These are phyloP conservation scores for Eclectus roratus DNA, from an alignment of 2,113 vertebrate genomes.

Conservation along the genomic window DNA sequence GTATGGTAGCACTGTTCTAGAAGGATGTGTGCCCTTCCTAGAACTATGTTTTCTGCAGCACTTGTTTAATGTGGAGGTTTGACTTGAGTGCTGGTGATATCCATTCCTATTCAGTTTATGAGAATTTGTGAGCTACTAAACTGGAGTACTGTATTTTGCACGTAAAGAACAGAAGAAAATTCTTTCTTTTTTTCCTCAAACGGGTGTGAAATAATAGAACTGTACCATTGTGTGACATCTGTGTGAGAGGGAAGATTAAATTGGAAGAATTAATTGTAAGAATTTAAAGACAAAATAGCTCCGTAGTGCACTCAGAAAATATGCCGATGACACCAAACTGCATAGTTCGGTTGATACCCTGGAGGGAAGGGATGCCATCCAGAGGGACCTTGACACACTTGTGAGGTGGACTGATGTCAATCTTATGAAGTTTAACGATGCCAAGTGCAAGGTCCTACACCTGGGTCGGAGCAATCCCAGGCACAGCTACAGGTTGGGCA, in stretches of 20 bases:
- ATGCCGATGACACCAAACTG: too few relatives aligned
- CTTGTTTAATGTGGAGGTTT: not conserved
- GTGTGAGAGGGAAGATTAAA: not conserved
- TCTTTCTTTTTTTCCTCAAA: not conserved
- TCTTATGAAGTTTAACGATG: too few relatives aligned
- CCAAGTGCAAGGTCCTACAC: too few relatives aligned
- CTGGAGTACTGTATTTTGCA: not conserved
- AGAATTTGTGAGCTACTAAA: not conserved
- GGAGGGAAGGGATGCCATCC: too few relatives aligned
- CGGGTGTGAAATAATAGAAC: not conserved
- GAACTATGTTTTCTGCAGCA: not conserved
- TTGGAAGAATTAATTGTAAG: not conserved
- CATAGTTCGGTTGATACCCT: too few relatives aligned
- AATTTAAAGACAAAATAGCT: not conserved
- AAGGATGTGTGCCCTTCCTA: not conserved
- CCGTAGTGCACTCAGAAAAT: not conserved
- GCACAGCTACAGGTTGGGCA: too few relatives aligned
- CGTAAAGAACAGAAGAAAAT: not conserved
- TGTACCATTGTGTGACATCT: not conserved
- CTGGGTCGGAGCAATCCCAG: too few relatives aligned
- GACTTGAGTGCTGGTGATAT: not conserved
- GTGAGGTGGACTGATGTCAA: too few relatives aligned
- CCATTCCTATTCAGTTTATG: not conserved
- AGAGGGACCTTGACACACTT: too few relatives aligned
- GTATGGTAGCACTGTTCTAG: not conserved